Conservation (phyloP, 2,113 vertebrate species). For the Rafetus swinhoei region DNA sequence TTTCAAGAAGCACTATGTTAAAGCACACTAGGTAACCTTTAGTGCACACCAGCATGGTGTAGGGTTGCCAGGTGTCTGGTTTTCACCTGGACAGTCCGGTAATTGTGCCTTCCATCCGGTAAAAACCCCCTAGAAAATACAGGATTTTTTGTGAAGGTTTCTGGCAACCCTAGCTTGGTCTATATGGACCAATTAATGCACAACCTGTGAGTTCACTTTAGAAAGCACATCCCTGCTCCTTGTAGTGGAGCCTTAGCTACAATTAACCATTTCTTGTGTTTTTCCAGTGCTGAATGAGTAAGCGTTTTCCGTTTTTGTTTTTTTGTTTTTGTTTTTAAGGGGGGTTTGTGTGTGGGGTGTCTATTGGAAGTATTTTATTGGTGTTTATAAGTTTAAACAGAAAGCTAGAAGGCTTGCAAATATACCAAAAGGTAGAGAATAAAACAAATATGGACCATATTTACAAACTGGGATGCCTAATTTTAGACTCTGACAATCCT, state of each 20-base stretch:
- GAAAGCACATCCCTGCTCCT: background rate
- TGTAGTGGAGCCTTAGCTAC: background rate
- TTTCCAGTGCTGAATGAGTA: background rate
- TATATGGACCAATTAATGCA: background rate
- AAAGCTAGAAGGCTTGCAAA: background rate
- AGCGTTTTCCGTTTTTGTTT: background rate
- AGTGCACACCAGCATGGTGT: background rate
- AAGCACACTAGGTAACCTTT: background rate
- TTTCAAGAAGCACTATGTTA: background rate
- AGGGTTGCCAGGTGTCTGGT: too few species aligned
- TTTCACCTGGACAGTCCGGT: too few species aligned
- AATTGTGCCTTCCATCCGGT: too few species aligned
- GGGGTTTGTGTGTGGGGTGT: too few species aligned
- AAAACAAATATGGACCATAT: background rate
- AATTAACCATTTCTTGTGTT: background rate
- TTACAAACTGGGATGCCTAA: background rate
- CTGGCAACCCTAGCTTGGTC: background rate
- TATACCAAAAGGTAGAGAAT: background rate
- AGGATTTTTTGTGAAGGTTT: too few species aligned
- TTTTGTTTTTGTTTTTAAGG: background rate
- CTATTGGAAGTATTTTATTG: background rate
- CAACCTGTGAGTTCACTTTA: background rate
- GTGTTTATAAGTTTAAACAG: background rate
- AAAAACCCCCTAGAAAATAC: too few species aligned
- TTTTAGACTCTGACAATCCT: background rate